Evolutionary conservation across 2,113 vertebrate genomes (phyloP), one percentile per base, ranked within the genome.

Genomic region (Lanius collurio): DNA sequence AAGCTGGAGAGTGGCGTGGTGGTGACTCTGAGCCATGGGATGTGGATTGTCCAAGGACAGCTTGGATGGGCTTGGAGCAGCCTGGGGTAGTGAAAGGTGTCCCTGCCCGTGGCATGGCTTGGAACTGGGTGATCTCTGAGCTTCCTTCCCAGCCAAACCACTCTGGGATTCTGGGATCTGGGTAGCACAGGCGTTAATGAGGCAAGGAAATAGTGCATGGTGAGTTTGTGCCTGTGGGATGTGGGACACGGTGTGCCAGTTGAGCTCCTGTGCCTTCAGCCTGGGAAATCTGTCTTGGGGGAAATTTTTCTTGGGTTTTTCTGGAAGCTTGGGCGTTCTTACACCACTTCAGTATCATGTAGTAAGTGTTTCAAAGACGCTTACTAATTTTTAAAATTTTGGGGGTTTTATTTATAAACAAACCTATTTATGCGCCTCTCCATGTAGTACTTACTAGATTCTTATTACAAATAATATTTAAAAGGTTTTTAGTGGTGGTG

Each of bases 11-110:
- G 31, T 6, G 46, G 31, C 3, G 0, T 16, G 17, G 28, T 22
- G 49, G 9, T 21, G 18, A 44, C n/a, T 33, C 69, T 14, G 49
- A 80, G 71, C 60, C 33, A 28, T 33, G 30, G 39, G 35, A 35
- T 0, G 0, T 9, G 37, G 44, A 37, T 4, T 42, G 18, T 31
- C 44, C 35, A 15, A 35, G 35, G 35, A 5, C 35, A 35, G 33
- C 33, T 15, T 57, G 42, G 83, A 57, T 20, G 44, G 52, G 64
- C 47, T 39, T 39, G 74, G 39, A 79, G 41, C 56, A 47, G 0
- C 13, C 24, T 57, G 67, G 35, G 7, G 1, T 10, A 13, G 24
- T 19, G 42, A 57, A 5, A 64, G 35, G 11, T 56, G 42, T 42
- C 67, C 67, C 31, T 88, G 26, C 28, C 33, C 28, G 2, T 44